Evolutionary conservation across 2,797 vertebrate species (phyloP), one percentile per base, ranked within the genome.

Genomic region (Chrosomus eos): DNA sequence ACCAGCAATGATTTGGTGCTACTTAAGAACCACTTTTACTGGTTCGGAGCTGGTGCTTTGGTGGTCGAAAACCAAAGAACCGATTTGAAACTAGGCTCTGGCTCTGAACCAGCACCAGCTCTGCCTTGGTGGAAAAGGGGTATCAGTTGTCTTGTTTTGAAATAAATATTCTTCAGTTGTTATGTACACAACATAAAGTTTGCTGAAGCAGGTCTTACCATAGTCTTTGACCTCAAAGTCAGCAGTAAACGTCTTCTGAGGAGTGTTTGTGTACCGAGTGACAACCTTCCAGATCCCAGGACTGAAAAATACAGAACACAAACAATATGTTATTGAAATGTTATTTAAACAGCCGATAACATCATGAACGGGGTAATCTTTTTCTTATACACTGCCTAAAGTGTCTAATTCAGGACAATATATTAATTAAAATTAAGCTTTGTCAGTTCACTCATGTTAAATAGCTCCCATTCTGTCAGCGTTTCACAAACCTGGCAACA

Each of bases 181-280:
- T 33, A 33, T 33, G 5, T 33, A 2, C 13, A 62, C 23, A 43
- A 28, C 53, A 43, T 7, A 7, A 5, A 4, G 33, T 31, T 51
- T 77, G 23, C 26, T n/a, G 16, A 62, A 4, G 11, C 14, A 19
- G 1, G 0, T 48, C 83, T 90, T 71, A 98, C 97, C 97, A 0
- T 97, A 98, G 81, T 97, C 96, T 92, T 96, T 97, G 87, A 98
- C 96, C 70, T 98, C 97, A 11, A 97, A 97, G 0, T 95, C 90
- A 4, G 95, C 31, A 1, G 83, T 91, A 91, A 91, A 97, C n/a
- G n/a, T 94, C 71, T 94, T 90, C 1, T 94, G 90, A 0, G 95
- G 95, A 0, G 94, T 92, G 10, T 93, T 94, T 19, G 95, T 89
- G 0, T 95, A 97, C 43, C 13, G 4, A 45, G 43, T 45, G 43